Conservation (phyloP, 2,113 vertebrate species). For the Lycaon pictus region DNA sequence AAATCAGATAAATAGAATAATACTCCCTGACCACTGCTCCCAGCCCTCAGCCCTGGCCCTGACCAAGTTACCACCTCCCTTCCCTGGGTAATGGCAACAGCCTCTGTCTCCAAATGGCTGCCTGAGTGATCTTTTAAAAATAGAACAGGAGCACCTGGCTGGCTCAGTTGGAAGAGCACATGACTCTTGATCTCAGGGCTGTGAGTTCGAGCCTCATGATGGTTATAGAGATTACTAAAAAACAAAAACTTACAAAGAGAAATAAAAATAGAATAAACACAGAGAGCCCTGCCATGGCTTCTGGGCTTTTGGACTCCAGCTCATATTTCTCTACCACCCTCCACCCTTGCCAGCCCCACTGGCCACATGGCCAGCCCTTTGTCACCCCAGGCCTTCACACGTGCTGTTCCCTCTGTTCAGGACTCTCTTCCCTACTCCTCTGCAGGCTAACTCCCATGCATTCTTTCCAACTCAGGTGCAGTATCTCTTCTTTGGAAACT, state of each 20-base stretch:
- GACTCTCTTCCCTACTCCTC: not conserved
- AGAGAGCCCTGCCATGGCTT: not conserved
- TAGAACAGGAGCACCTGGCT: not conserved
- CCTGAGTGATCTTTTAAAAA: not conserved
- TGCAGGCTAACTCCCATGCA: not conserved
- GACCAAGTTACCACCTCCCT: not conserved
- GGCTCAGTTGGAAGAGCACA: not conserved
- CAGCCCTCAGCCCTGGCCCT: no score
- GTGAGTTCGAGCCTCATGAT: not conserved
- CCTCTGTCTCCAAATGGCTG: not conserved
- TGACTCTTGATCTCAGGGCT: not conserved
- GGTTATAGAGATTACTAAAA: not conserved
- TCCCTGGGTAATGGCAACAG: not conserved
- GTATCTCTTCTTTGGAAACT: not conserved
- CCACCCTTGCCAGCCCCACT: not conserved
- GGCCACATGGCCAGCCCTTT: not conserved
- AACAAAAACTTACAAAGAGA: not conserved
- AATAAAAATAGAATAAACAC: not conserved
- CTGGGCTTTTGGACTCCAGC: not conserved
- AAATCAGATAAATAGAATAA: not conserved
- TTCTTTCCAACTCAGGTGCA: not conserved
- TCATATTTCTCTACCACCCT: not conserved
- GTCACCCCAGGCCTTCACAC: not conserved
- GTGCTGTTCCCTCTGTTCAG: not conserved
- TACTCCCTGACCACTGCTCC: not conserved